Base-by-base conservation (phyloP, 2,113 vertebrate genomes). In the Acrocephalus arundinaceus region DNA sequence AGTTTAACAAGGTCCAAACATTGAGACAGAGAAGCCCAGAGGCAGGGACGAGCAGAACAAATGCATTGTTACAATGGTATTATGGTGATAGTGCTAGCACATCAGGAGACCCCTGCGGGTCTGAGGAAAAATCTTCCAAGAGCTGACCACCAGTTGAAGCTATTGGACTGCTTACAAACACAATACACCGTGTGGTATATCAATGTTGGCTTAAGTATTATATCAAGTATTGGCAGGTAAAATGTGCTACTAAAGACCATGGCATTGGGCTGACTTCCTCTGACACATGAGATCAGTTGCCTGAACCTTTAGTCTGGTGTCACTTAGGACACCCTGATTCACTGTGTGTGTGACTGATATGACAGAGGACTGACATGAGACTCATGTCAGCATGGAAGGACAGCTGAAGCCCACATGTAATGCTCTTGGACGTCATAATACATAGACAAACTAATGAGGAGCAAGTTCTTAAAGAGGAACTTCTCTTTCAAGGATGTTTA, bases 321-420 rank as follows among this genome's bases (percentile, higher is more conserved):
- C n/a, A 21, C 13, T 33, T 46, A 41, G 59, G 55, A 28, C 46
- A 33, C 14, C 43, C 28, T 68, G 27, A 13, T 46, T 66, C 62
- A 41, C 20, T 39, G 3, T 28, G 59, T n/a, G 6, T 9, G 7
- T 84, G 68, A 43, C 48, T 51, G 57, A 66, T 37, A 28, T 1
- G n/a, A 46, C 1, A 0, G 4, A 70, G 33, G 25, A 66, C 9
- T 25, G 63, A 17, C 1, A 14, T 11, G 27, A 65, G 49, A 39
- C 15, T 30, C 1, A 0, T 52, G 45, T 76, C 54, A 20, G 31
- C 8, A 14, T 65, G 67, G 24, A 76, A 12, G 1, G 5, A 31
- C 33, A 83, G 30, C 33, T 76, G 54, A 24, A 85, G 35, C 23
- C 31, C 45, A 63, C 7, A 6, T 33, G 24, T 43, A 39, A 31